Base-by-base conservation (phyloP, 1,140 invertebrate genomes). In the Xylocopa sonorina region DNA sequence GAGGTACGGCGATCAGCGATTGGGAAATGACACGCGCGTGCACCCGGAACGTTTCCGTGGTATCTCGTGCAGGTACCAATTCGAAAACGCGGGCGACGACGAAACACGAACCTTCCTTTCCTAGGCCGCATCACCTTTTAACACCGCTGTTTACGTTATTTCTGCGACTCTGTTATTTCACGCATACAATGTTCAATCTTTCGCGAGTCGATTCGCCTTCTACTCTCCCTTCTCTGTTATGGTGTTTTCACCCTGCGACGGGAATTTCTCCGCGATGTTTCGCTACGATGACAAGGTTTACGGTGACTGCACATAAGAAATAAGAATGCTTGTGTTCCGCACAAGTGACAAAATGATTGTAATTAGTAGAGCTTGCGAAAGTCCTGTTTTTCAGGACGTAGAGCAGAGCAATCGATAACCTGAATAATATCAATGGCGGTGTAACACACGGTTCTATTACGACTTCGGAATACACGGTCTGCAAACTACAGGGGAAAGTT, bases 1-100 rank as follows among this genome's bases (percentile, higher is more conserved):
- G 96, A 97, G 93, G 96, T 97, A 92, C 88, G 27, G 6, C 53
- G n/a, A 77, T 58, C 68, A 67, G 21, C 29, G 38, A 76, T 53
- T 78, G 82, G 21, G 48, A 75, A 75, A 75, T 24, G 48, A 74
- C 41, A 32, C 38, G 69, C 69, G 48, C 55, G 43, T 73, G 57
- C 57, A 62, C 58, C n/a, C 16, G 18, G 27, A 46, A 46, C 32
- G 43, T n/a, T 4, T 3, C 32, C 3, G 7, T 27, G n/a, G 10
- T 63, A 27, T 63, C 60, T 60, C 53, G 69, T n/a, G 60, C 46
- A 50, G 58, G 46, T 10, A 50, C 32, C 41, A 38, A 64, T 29
- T 32, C 48, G 72, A 64, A 32, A 64, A 51, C 21, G 16, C 32
- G 32, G 29, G 51, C 38, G 21, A 46, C 27, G 64, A 64, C 14